Evolutionary conservation across 2,113 vertebrate species (phyloP).

Genomic region (Zosterops lateralis): DNA sequence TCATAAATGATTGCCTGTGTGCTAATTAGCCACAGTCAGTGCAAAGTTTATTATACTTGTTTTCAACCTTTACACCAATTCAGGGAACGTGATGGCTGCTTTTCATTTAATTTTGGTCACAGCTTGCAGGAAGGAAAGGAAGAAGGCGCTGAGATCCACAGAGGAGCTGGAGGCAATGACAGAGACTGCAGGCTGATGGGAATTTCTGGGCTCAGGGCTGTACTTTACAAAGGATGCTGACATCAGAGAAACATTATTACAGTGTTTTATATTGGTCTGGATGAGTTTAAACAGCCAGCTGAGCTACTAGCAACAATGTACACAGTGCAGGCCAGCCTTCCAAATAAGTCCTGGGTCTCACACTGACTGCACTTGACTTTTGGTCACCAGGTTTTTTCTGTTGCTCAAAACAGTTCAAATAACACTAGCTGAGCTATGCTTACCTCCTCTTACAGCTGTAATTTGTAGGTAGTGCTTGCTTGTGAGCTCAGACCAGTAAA

Average conservation of each 20-base stretch:
- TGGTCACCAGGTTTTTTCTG: background rate
- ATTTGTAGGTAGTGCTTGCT: background rate
- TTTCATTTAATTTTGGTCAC: conserved; percentile 28
- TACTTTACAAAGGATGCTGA: background rate
- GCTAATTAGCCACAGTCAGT: conserved; percentile 25
- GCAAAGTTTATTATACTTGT: conserved; percentile 27
- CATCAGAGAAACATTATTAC: background rate
- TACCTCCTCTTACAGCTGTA: background rate
- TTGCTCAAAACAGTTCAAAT: background rate
- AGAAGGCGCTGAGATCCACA: background rate
- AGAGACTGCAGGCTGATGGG: background rate
- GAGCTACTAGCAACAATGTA: conserved; percentile 14
- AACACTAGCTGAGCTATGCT: background rate
- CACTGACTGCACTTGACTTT: background rate
- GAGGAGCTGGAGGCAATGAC: background rate
- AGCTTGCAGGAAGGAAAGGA: background rate
- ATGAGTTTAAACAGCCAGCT: conserved; percentile 16
- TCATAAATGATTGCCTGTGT: conserved; percentile 2
- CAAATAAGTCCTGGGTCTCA: background rate
- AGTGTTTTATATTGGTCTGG: background rate
- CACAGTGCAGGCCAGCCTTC: background rate
- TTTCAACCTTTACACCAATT: conserved; percentile 27
- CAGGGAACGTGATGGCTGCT: background rate
- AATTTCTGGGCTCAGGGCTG: background rate
- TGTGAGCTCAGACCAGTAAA: background rate